Evolutionary conservation across 92 coral and sea anemone genomes (phyloP), one percentile per base, ranked within the genome.

Genomic region (Palythoa caribaeorum): DNA sequence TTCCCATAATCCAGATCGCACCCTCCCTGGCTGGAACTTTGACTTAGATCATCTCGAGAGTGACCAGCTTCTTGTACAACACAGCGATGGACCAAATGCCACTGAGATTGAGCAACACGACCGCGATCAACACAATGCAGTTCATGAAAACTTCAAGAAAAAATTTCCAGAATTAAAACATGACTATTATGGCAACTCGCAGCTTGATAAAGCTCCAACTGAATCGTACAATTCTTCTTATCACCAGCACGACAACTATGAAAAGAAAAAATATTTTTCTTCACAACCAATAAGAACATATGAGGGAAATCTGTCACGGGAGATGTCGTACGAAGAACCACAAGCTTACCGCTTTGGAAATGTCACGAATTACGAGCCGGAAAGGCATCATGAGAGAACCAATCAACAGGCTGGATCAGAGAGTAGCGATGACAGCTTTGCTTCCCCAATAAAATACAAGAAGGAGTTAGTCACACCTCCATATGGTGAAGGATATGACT

Each of bases 401-500:
- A 44, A 39, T n/a, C 60, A 38, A 38, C 37, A 20, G n/a, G 20
- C 63, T 6, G 44, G 83, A 21, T 77, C 83, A 69, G 86, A 81
- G 12, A 81, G 76, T 15, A 81, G 86, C 20, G 86, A 81, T 38
- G 86, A 81, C 44, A 68, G 86, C 38, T 81, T 81, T 81, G 86
- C 86, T 48, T 66, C 74, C 12, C 86, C 86, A 48, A 81, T 63
- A 66, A 68, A 68, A 28, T 69, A 81, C 75, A 65, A 38, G 37
- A 81, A 38, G 19, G 75, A 81, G 13, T 65, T 63, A 14, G 21
- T 81, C 52, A 66, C 76, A 9, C 86, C 86, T 11, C 86, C 86
- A 3, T 60, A 81, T 48, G 86, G 86, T 48, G 75, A 81, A 12
- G 86, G 86, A 8, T 81, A 65, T 60, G 86, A 81, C 76, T 81